phyloP scores from a whole-genome alignment of 2,888 invertebrate genomes.

The Pseudococcus jackbeardsleyi region DNA sequence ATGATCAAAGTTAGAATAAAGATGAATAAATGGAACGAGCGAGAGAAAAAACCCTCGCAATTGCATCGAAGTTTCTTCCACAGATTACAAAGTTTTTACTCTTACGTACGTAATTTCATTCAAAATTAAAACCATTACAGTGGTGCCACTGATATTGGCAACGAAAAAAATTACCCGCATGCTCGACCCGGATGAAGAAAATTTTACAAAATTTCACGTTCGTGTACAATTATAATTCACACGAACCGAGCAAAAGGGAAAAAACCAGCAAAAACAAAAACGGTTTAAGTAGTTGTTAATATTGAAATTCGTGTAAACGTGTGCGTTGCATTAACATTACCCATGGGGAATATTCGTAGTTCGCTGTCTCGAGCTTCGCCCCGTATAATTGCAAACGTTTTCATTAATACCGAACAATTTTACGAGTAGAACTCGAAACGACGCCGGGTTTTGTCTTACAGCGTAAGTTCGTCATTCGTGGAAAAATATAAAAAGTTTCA shows the following conservation, averaged over 20 bases:
- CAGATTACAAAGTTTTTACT: no score
- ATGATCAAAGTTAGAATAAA: no score
- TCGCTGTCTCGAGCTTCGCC: background rate
- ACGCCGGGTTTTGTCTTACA: background rate
- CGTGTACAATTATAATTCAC: no score
- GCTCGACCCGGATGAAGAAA: no score
- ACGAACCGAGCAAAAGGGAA: slow-evolving; percentile 29
- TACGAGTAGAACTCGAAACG: background rate
- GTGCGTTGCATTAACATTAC: slow-evolving; percentile 18
- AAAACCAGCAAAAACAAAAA: background rate
- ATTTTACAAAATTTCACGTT: no score
- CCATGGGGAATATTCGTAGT: background rate
- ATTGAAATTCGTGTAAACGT: slow-evolving; percentile 60
- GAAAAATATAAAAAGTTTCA: background rate
- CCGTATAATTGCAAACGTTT: background rate
- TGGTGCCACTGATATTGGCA: no score
- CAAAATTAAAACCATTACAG: no score
- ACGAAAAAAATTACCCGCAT: no score
- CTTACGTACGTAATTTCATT: no score
- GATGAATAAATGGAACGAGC: no score
- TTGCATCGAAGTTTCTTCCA: no score
- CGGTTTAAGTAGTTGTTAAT: slow-evolving; percentile 65
- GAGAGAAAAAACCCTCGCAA: no score
- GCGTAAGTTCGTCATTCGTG: slow-evolving; percentile 2
- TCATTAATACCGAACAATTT: slow-evolving; percentile 28